These are phyloP conservation scores for Mechanitis messenoides DNA, from an alignment of 2,888 invertebrate genomes.

Conservation along the genomic window DNA sequence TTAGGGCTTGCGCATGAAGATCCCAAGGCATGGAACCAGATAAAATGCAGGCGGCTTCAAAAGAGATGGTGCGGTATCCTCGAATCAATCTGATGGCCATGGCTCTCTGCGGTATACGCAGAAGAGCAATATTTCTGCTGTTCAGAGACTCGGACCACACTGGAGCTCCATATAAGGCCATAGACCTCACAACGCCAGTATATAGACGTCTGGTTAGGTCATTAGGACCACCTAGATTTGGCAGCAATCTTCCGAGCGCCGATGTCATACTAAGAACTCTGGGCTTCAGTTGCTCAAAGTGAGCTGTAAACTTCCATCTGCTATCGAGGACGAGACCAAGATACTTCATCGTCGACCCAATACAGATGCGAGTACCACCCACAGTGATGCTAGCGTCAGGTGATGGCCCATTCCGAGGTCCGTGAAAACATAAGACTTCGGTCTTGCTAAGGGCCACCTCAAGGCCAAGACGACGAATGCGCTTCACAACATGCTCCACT, in stretches of 20 bases:
- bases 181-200: conserved; percentile 8
- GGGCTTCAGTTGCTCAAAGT: conserved; percentile 15
- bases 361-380: conserved; percentile 7
- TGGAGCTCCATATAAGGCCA: conserved; percentile 14
- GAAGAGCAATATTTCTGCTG: neutral
- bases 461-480: conserved; percentile 4
- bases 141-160: conserved; percentile 6
- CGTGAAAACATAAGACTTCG: conserved; percentile 22
- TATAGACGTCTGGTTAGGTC: conserved; percentile 13
- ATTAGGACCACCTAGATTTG: conserved; percentile 18
- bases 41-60: neutral
- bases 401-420: conserved; percentile 2
- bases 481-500: neutral
- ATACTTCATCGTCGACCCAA: conserved; percentile 13
- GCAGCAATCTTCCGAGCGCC: conserved; percentile 18
- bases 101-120: neutral
- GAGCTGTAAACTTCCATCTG: conserved; percentile 20
- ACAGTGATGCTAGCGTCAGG: conserved; percentile 16
- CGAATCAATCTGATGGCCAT: conserved; percentile 13
- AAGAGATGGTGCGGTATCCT: neutral
- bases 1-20: too few relatives aligned
- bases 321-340: conserved; percentile 20
- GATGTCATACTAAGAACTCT: conserved; percentile 13
- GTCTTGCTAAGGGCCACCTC: conserved; percentile 7
- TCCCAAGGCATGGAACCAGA: too few relatives aligned